Percentiles rank a stretch among this genome's conserved stretches.
These are phyloP conservation scores for Ciconia nigra DNA, from an alignment of 2,797 vertebrate genomes.

Conservation along the genomic window DNA sequence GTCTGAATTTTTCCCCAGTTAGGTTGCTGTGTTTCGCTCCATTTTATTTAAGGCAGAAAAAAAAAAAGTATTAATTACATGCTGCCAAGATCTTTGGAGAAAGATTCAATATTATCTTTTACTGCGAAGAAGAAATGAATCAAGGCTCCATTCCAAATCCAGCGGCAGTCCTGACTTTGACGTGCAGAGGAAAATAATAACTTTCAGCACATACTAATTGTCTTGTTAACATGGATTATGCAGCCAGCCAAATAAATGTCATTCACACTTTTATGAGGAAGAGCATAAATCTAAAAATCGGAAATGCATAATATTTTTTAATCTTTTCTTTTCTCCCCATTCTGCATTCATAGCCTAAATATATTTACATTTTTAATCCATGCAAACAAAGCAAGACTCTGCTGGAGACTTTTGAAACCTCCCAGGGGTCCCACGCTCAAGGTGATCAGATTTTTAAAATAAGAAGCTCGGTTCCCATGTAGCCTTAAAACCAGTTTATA, in stretches of 20 bases:
- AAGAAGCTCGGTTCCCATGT: background rate
- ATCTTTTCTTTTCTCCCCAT: background rate
- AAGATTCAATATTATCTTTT: slow-evolving; percentile 71
- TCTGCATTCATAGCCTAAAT: slow-evolving; percentile 20
- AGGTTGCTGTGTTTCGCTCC: slow-evolving; percentile 22
- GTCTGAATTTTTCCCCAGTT: background rate
- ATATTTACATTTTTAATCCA: slow-evolving; percentile 58
- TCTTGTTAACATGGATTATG: slow-evolving; percentile 74
- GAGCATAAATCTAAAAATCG: slow-evolving; percentile 58
- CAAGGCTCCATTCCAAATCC: slow-evolving; percentile 58
- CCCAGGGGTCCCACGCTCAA: background rate
- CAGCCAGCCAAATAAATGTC: slow-evolving; percentile 71
- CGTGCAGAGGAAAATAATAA: slow-evolving; percentile 60
- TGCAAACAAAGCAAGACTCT: slow-evolving; percentile 30
- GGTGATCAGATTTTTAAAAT: slow-evolving; percentile 19
- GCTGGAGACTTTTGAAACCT: slow-evolving; percentile 15
- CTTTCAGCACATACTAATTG: slow-evolving; percentile 72
- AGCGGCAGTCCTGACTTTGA: slow-evolving; percentile 47
- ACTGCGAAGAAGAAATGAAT: slow-evolving; percentile 5
- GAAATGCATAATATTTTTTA: slow-evolving; percentile 22
- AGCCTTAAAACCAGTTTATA: background rate
- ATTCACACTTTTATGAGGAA: slow-evolving; percentile 50
- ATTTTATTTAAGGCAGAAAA: slow-evolving; percentile 23
- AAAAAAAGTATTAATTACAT: slow-evolving; percentile 58
- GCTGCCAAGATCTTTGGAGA: slow-evolving; percentile 53